Evolutionary conservation across 2,797 vertebrate species (phyloP).

Genomic region (Neopelma chrysocephalum): DNA sequence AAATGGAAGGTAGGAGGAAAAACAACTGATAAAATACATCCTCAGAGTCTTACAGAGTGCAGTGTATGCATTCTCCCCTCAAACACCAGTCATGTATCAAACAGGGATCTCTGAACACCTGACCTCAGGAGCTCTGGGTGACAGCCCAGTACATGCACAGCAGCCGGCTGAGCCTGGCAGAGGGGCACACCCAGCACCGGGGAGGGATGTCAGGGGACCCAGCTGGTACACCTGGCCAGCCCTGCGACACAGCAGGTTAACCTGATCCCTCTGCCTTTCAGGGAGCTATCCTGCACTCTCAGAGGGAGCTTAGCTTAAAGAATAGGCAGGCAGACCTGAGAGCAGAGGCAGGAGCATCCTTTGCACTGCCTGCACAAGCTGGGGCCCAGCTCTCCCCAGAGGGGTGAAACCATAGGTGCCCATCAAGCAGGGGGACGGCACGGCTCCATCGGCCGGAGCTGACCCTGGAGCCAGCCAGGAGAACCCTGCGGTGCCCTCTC

Average conservation of each 20-base stretch:
- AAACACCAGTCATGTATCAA: not conserved
- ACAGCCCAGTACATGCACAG: not conserved
- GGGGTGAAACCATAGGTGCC: not conserved
- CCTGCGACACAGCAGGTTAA: too few relatives aligned
- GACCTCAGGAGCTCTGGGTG: not conserved
- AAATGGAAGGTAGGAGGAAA: constrained; percentile 14
- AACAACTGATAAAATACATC: not conserved
- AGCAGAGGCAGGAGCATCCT: not conserved
- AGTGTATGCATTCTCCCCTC: not conserved
- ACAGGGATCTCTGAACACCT: not conserved
- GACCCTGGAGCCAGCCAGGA: not conserved
- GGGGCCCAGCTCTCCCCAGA: not conserved
- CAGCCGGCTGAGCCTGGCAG: not conserved
- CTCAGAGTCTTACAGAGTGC: not conserved
- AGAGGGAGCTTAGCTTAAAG: not conserved
- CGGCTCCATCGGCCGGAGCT: rapidly evolving
- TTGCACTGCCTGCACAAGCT: rapidly evolving
- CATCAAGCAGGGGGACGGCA: rapidly evolving
- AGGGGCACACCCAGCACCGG: not conserved
- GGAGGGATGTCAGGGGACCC: rapidly evolving
- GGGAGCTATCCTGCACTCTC: not conserved
- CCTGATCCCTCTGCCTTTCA: not conserved
- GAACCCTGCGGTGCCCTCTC: not conserved
- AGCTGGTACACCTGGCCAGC: rapidly evolving
- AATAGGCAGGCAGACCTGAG: not conserved